Evolutionary conservation across 1,140 invertebrate genomes (phyloP), one percentile per base, ranked within the genome.

Genomic region (Polypedilum vanderplanki): DNA sequence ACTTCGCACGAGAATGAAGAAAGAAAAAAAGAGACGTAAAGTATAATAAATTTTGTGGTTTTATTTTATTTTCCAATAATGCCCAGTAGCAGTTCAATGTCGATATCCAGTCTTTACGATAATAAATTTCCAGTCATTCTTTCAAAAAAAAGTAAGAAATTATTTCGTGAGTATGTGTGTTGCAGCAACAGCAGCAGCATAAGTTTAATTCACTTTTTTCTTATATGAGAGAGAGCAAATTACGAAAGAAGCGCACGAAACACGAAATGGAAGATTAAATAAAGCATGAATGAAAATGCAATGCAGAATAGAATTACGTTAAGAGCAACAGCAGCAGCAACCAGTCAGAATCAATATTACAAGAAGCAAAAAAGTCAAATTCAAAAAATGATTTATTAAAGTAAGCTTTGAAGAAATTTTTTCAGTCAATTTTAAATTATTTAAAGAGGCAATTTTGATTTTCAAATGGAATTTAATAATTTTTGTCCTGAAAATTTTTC

Each of bases 41-140:
- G 20, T 70, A 70, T 70, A 70, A 70, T 70, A 70, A 70, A 70
- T 70, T 70, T 70, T 70, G 65, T 70, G 65, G 65, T 20, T 70
- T 70, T 18, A 17, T 67, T 20, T 20, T 70, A 22, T 70, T 20
- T 70, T 22, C 65, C 65, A 70, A 70, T 70, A 70, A 70, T 70
- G 65, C 65, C 65, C 65, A 70, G 65, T 70, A 70, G 65, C 65
- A 20, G 65, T 70, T 70, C 65, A 70, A 22, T 70, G 65, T 70
- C 65, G 65, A 70, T 70, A 70, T 70, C 18, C 65, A 70, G 65
- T 70, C 65, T 70, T 70, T 7, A 22, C 65, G 65, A 70, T 70
- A 70, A 70, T 70, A 70, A 70, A 70, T 70, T 70, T 70, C 1
- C 7, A 70, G 65, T 57, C 12, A 57, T n/a, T 57, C 12, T 57